Conservation (phyloP, 2,113 vertebrate species). For the Phylloscopus trochilus region DNA sequence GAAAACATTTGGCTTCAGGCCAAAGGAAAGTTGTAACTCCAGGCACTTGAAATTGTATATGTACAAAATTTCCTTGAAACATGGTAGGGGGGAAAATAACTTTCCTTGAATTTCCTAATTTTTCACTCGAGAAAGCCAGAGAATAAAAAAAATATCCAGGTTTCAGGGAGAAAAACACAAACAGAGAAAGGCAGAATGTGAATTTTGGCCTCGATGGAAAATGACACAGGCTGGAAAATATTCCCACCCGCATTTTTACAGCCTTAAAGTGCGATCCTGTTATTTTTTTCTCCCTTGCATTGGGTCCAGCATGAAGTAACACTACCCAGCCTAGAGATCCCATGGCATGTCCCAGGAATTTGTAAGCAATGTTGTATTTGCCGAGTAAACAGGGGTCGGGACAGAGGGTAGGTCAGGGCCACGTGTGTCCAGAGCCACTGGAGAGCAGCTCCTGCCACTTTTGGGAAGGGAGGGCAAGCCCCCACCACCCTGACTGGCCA, state of each 20-base stretch:
- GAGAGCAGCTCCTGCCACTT: not conserved
- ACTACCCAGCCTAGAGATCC: not conserved
- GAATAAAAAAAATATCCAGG: not conserved
- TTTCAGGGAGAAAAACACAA: slow-evolving; percentile 27
- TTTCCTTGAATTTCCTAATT: not conserved
- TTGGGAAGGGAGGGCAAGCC: not conserved
- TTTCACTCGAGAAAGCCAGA: not conserved
- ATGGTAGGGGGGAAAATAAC: not conserved
- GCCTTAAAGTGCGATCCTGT: not conserved
- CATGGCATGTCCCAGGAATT: not conserved
- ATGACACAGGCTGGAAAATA: slow-evolving; percentile 60
- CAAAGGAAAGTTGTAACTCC: not conserved
- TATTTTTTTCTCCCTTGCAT: not conserved
- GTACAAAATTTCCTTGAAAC: not conserved
- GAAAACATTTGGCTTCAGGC: not conserved
- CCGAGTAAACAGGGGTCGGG: not conserved
- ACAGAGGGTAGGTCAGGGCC: not conserved
- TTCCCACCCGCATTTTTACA: slow-evolving; percentile 60
- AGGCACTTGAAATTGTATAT: accelerated
- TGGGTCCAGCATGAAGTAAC: slow-evolving; percentile 34
- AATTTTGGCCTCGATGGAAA: slow-evolving; percentile 10
- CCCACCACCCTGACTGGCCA: not conserved
- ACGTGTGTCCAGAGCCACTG: not conserved
- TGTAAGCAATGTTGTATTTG: not conserved
- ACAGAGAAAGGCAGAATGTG: not conserved